phyloP scores from a whole-genome alignment of 2,888 invertebrate genomes.

The Polyommatus icarus region DNA sequence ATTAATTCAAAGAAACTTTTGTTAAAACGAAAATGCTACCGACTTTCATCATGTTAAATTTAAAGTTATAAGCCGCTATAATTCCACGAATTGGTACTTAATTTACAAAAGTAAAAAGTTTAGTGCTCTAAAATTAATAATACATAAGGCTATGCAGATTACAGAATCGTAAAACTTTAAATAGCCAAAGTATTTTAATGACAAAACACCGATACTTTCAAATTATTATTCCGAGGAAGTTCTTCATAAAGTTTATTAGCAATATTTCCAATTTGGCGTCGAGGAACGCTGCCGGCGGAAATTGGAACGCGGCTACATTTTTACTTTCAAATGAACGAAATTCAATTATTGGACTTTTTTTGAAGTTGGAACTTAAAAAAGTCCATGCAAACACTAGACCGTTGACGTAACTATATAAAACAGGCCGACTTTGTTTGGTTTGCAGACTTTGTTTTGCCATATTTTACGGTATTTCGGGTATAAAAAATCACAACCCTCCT shows the following conservation, averaged over 20 bases:
- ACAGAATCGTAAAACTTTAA: neutral
- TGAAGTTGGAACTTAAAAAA: neutral
- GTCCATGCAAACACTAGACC: neutral
- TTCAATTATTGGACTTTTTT: constrained; percentile 26
- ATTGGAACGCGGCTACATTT: constrained; percentile 30
- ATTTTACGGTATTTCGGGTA: no score
- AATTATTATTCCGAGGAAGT: constrained; percentile 2
- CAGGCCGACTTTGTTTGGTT: no score
- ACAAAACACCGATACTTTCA: neutral
- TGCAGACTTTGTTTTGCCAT: no score
- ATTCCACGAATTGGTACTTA: no score
- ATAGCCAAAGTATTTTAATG: neutral
- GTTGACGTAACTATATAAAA: neutral
- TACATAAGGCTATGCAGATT: neutral
- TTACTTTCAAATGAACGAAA: constrained; percentile 31
- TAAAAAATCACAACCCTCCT: no score
- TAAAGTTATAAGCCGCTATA: no score
- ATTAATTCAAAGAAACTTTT: no score
- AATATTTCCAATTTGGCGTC: constrained; percentile 29
- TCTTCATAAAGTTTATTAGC: constrained; percentile 32
- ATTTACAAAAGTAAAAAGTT: no score
- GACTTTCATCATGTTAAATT: no score
- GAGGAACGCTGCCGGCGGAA: constrained; percentile 10
- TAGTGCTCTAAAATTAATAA: neutral
- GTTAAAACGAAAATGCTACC: no score